Percentiles rank a stretch among this genome's conserved stretches.
phyloP scores from a whole-genome alignment of 2,888 invertebrate species.

The Dascillus cervinus region DNA sequence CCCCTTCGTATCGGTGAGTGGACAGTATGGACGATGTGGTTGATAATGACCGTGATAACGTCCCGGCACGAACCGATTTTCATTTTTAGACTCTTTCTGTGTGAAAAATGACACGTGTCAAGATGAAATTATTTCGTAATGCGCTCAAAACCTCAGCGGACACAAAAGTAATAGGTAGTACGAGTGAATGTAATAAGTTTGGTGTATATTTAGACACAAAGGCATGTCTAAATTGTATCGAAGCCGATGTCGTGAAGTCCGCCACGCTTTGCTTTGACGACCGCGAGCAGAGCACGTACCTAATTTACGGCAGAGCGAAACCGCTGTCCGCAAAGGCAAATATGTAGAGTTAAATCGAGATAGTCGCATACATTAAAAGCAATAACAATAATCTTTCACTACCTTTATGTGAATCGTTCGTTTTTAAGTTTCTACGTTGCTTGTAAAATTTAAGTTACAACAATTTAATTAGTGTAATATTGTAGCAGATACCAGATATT shows the following conservation, averaged over 20 bases:
- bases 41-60: slow-evolving; percentile 14
- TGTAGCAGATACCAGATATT: too few species aligned
- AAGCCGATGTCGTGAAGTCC: slow-evolving; percentile 19
- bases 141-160: too few species aligned
- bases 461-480: too few species aligned
- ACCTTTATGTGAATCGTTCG: too few species aligned
- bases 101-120: slow-evolving; percentile 14
- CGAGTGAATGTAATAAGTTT: slow-evolving; percentile 1
- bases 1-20: slow-evolving; percentile 19
- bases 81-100: slow-evolving; percentile 12
- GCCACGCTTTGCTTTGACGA: slow-evolving; percentile 26
- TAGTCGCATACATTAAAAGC: too few species aligned
- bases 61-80: slow-evolving; percentile 12
- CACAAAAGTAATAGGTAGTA: too few species aligned
- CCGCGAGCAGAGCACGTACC: slow-evolving; percentile 27
- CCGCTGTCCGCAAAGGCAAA: slow-evolving; percentile 19
- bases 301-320: slow-evolving; percentile 24
- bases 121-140: too few species aligned
- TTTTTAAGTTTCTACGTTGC: too few species aligned
- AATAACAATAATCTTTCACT: too few species aligned
- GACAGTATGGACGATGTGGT: slow-evolving; percentile 19
- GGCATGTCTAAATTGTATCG: slow-evolving; percentile 27
- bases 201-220: slow-evolving; percentile 27
- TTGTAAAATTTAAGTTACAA: too few species aligned
- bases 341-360: too few species aligned